Evolutionary conservation across 30 jellyfish, hydroid and myxozoan species (phyloP), one percentile per base, ranked within the genome.

Genomic region (Nemopilema nomurai): DNA sequence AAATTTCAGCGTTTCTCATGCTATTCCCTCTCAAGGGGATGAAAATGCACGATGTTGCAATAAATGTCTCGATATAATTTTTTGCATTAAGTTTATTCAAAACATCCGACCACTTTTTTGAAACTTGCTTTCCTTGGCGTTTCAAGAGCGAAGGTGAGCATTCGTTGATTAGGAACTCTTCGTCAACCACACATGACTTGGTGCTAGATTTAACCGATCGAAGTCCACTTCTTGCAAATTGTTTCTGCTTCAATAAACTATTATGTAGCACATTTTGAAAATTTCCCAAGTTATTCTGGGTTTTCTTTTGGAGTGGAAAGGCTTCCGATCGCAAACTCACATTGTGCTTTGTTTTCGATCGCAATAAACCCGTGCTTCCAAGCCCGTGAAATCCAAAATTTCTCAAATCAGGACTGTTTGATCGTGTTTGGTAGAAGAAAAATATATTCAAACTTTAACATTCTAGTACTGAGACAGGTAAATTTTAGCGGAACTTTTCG

Each of bases 21-120:
- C 33, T 1, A 73, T 73, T 21, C 22, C 64, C n/a, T 79, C 89
- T 29, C 89, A 29, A 28, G 81, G 88, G 89, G 74, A 19, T 23
- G 62, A 52, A 76, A 22, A 73, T 1, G 20, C 83, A 41, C n/a
- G 24, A 23, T 7, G 1, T 28, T 28, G 18, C 64, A 6, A 41
- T 3, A 41, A 41, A 41, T 41, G 57, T 13, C 6, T 41, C 57
- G 13, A 41, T 41, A 41, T 3, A 41, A 41, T 41, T 41, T 41
- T 41, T 13, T 41, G 6, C 57, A 6, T 41, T 41, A 41, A 41
- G 57, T 41, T 41, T 41, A n/a, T n/a, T 41, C 13, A 41, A 13
- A 3, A 13, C 9, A 41, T 41, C 13, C 13, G 57, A 41, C 6
- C 57, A 41, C 6, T 41, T 41, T n/a, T n/a, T 41, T 41, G 9